Evolutionary conservation across 2,888 invertebrate genomes (phyloP).

Genomic region (Trisateles emortualis): DNA sequence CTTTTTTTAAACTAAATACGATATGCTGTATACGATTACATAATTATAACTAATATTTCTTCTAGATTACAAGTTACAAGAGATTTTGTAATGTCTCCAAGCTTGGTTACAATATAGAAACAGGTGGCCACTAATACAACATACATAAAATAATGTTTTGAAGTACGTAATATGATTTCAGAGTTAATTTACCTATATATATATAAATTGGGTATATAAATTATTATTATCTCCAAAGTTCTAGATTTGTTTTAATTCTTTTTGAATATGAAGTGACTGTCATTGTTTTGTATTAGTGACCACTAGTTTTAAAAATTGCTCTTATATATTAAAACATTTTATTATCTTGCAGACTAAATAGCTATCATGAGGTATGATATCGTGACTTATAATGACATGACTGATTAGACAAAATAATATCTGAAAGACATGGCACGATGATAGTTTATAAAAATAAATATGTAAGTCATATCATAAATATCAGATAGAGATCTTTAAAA

Average conservation of each 20-base stretch:
- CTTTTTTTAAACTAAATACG: constrained; percentile 46
- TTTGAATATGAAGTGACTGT: no score
- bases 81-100: constrained; percentile 48
- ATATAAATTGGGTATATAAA: no score
- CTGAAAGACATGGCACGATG: constrained; percentile 50
- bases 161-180: no score
- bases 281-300: constrained; percentile 24
- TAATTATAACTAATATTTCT: constrained; percentile 47
- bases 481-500: constrained; percentile 23
- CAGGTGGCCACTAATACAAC: constrained; percentile 36
- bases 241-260: no score
- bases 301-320: constrained; percentile 29
- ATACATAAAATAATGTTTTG: not conserved
- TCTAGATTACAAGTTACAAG: constrained; percentile 34
- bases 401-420: constrained; percentile 29
- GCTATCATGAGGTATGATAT: constrained; percentile 35
- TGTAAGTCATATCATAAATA: constrained; percentile 22
- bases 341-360: constrained; percentile 40
- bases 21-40: constrained; percentile 60
- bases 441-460: constrained; percentile 23
- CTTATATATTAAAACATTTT: constrained; percentile 24
- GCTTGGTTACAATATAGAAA: constrained; percentile 48
- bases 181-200: no score
- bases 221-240: no score
- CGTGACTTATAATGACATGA: constrained; percentile 15